A percentile compares a stretch with the other conserved stretches of the same genome.
These are phyloP conservation scores for Drosophila maculinotata DNA, from an alignment of 2,888 invertebrate genomes.

Conservation along the genomic window DNA sequence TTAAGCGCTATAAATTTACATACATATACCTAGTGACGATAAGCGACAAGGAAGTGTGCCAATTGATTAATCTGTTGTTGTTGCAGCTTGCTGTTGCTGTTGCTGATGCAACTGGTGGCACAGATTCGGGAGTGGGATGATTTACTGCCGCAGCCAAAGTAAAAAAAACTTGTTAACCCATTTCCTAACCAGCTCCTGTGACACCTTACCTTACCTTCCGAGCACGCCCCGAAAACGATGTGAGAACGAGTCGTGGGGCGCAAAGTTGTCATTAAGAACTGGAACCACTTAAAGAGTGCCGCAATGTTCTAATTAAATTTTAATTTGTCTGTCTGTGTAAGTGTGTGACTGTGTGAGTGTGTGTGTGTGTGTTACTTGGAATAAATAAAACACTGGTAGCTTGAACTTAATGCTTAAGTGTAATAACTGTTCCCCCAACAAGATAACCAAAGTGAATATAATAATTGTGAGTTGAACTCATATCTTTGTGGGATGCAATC, in stretches of 20 bases:
- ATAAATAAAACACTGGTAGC: slow-evolving; percentile 54
- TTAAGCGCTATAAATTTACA: slow-evolving; percentile 55
- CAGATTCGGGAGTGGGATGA: too few species aligned
- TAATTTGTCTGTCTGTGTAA: slow-evolving; percentile 35
- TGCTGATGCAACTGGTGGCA: slow-evolving; percentile 36
- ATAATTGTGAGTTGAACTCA: slow-evolving; percentile 2
- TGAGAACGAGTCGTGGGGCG: slow-evolving; percentile 9
- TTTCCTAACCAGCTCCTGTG: slow-evolving; percentile 47
- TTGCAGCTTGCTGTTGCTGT: slow-evolving; percentile 30
- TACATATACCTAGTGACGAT: slow-evolving; percentile 25
- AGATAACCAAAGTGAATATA: slow-evolving; percentile 10
- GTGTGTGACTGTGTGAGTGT: slow-evolving; percentile 12
- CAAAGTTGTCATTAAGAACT: slow-evolving; percentile 28
- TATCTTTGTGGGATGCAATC: slow-evolving; percentile 15
- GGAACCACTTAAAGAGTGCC: slow-evolving; percentile 56
- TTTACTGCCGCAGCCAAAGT: slow-evolving; percentile 1
- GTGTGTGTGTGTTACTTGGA: slow-evolving; percentile 55
- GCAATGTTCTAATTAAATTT: slow-evolving; percentile 73
- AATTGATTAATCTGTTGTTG: slow-evolving; percentile 38
- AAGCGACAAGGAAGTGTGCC: slow-evolving; percentile 31
- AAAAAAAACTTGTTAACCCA: slow-evolving; percentile 51
- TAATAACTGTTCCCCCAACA: neutral
- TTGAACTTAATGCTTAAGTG: slow-evolving; percentile 57
- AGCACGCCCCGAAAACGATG: slow-evolving; percentile 13
- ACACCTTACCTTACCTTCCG: slow-evolving; percentile 21